Conservation (phyloP, 2,797 vertebrate genomes). For the Anniella stebbinsi region DNA sequence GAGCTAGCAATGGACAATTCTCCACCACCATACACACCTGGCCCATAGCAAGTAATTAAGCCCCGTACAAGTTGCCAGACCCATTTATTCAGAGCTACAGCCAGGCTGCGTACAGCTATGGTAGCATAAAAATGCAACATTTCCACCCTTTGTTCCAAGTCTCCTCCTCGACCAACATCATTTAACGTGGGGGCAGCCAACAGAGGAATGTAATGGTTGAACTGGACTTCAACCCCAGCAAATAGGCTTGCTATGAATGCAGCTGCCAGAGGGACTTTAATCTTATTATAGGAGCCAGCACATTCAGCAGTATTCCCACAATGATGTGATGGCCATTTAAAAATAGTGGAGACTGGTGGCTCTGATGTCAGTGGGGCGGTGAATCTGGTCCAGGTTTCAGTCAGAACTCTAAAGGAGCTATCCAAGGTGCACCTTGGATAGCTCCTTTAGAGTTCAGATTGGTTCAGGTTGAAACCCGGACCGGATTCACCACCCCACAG, state of each 20-base stretch:
- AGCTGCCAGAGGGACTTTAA: background rate
- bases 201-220: background rate
- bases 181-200: background rate
- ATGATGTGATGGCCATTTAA: conserved; percentile 2
- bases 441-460: no score
- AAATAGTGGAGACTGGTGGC: no score
- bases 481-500: conserved; percentile 30
- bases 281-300: background rate
- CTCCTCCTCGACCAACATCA: background rate
- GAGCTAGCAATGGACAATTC: background rate
- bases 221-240: rapidly evolving
- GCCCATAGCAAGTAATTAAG: background rate
- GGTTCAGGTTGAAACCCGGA: no score
- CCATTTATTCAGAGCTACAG: background rate
- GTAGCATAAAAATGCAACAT: background rate
- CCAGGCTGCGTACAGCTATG: background rate
- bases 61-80: background rate
- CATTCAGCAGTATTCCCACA: conserved; percentile 27
- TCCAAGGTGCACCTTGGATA: no score
- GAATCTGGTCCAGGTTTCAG: no score
- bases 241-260: background rate
- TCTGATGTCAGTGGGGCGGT: no score
- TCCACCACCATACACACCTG: background rate
- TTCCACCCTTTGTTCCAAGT: background rate
- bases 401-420: no score